These are phyloP conservation scores for Hipparchia sbordonii DNA, from an alignment of 2,888 invertebrate species.

Conservation along the genomic window DNA sequence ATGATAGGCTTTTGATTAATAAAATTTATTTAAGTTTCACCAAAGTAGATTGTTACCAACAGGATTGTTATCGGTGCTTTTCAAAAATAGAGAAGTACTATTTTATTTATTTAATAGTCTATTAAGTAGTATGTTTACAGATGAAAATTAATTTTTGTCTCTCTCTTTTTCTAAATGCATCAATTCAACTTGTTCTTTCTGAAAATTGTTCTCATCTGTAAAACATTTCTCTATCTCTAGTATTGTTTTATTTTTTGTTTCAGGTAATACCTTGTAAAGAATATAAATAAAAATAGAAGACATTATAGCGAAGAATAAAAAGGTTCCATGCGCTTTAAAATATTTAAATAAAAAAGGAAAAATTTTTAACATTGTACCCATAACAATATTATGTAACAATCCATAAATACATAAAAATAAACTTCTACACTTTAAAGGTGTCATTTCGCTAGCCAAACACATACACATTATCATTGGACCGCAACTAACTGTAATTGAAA, in stretches of 20 bases:
- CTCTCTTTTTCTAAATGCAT: neutral
- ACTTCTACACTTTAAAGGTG: slow-evolving; percentile 21
- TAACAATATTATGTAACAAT: neutral
- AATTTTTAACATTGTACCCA: slow-evolving; percentile 45
- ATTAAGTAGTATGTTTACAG: too few relatives aligned
- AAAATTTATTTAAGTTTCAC: too few relatives aligned
- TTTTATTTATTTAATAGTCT: too few relatives aligned
- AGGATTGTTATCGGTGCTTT: too few relatives aligned
- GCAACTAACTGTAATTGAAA: slow-evolving; percentile 52
- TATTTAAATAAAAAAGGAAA: slow-evolving; percentile 44
- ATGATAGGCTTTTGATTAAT: too few relatives aligned
- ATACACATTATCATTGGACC: slow-evolving; percentile 52
- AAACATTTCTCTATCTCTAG: slow-evolving; percentile 42
- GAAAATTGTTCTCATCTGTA: neutral
- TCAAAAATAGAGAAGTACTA: too few relatives aligned
- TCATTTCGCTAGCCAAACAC: slow-evolving; percentile 42
- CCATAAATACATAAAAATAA: slow-evolving; percentile 9
- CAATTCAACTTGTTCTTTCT: neutral
- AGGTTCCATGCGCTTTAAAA: slow-evolving; percentile 45
- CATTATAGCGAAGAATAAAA: slow-evolving; percentile 37
- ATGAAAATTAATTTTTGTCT: too few relatives aligned
- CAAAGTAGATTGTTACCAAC: too few relatives aligned
- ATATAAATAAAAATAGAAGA: slow-evolving; percentile 29
- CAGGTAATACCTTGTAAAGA: slow-evolving; percentile 39
- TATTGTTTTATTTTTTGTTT: slow-evolving; percentile 45